Conservation (phyloP, 2,797 vertebrate genomes). For the Myotis daubentonii region DNA sequence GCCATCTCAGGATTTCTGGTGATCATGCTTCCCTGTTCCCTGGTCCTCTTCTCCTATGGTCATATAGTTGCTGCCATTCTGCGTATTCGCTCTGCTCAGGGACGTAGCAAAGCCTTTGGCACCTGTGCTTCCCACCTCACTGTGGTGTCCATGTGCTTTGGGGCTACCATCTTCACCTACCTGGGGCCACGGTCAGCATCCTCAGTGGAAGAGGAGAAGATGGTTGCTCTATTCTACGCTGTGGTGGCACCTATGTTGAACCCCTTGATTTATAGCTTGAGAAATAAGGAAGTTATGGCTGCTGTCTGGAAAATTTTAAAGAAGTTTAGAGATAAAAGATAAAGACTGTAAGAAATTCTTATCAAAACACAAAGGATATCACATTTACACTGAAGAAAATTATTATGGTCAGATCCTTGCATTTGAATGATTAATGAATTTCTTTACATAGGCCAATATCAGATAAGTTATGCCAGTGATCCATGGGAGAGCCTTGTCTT, state of each 20-base stretch:
- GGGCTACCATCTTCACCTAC: slow-evolving; percentile 71
- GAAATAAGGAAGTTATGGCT: slow-evolving; percentile 73
- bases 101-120: slow-evolving; percentile 66
- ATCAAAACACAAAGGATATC: not conserved
- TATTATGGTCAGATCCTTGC: not conserved
- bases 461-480: not conserved
- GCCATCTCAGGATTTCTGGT: slow-evolving; percentile 66
- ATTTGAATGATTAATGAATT: not conserved
- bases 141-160: slow-evolving; percentile 72
- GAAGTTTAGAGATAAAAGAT: slow-evolving; percentile 23
- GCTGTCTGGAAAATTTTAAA: slow-evolving; percentile 53
- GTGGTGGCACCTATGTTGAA: slow-evolving; percentile 73
- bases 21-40: slow-evolving; percentile 58
- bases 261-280: slow-evolving; percentile 76
- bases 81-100: slow-evolving; percentile 35
- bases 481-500: not conserved
- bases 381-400: not conserved
- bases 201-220: slow-evolving; percentile 62
- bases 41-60: slow-evolving; percentile 68
- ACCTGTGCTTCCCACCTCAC: slow-evolving; percentile 71
- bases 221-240: slow-evolving; percentile 63
- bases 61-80: slow-evolving; percentile 62
- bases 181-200: slow-evolving; percentile 42
- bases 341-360: not conserved
- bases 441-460: not conserved